These are phyloP conservation scores for Torymus texanus DNA, from an alignment of 2,888 invertebrate genomes.

Conservation along the genomic window DNA sequence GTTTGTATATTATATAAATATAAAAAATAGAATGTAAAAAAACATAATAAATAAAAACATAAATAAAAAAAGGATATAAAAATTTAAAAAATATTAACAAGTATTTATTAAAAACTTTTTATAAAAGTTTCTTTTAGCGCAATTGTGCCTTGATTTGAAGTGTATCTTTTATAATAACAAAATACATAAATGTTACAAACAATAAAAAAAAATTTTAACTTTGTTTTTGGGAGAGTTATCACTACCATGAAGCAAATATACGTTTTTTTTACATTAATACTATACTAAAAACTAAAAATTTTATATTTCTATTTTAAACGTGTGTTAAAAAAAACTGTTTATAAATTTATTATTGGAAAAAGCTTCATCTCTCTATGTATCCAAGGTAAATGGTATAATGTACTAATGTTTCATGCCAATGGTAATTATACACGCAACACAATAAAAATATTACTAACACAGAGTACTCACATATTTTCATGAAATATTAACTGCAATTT, in stretches of 20 bases:
- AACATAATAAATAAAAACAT: no score
- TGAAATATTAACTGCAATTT: no score
- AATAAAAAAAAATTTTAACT: slow-evolving; percentile 17
- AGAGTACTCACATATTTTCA: no score
- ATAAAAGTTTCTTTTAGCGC: no score
- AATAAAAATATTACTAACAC: slow-evolving; percentile 48
- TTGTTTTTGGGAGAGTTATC: slow-evolving; percentile 30
- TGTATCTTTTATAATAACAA: no score
- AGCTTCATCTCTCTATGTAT: slow-evolving; percentile 41
- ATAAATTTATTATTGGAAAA: slow-evolving; percentile 38
- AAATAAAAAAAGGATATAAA: no score
- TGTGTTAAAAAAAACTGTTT: slow-evolving; percentile 20
- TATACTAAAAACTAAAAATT: slow-evolving; percentile 23
- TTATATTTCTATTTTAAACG: slow-evolving; percentile 17
- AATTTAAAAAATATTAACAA: no score
- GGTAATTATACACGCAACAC: slow-evolving; percentile 60
- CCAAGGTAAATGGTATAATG: slow-evolving; percentile 46
- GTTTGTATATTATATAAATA: no score
- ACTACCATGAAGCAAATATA: slow-evolving; percentile 28
- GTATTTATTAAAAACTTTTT: no score
- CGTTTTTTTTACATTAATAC: slow-evolving; percentile 22
- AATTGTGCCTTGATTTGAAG: no score
- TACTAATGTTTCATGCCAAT: slow-evolving; percentile 54
- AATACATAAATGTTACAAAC: not conserved
- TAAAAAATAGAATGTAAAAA: no score